phyloP scores from a whole-genome alignment of 1,140 invertebrate species.

The Heliconius hermathena region DNA sequence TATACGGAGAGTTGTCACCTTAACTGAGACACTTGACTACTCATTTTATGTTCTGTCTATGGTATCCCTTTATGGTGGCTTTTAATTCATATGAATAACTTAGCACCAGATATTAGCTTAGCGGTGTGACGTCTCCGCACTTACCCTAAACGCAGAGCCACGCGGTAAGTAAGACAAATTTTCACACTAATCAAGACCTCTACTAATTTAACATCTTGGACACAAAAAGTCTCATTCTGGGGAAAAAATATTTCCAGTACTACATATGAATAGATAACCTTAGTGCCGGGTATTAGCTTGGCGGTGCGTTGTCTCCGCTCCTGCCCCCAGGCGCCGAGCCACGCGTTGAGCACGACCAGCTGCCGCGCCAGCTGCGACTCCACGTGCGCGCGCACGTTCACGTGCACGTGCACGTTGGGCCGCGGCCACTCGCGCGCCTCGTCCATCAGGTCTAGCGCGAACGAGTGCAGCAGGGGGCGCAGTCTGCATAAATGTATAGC shows the following conservation, averaged over 20 bases:
- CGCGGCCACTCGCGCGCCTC: slow-evolving; percentile 53
- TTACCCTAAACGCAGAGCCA: no score
- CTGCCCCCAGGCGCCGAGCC: slow-evolving; percentile 62
- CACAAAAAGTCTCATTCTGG: neutral
- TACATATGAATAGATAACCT: slow-evolving; percentile 32
- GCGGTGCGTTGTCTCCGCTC: slow-evolving; percentile 67
- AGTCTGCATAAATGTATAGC: slow-evolving; percentile 54
- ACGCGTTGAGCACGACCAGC: slow-evolving; percentile 64
- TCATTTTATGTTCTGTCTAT: no score
- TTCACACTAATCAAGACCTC: no score
- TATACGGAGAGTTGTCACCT: no score
- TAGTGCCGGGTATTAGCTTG: slow-evolving; percentile 56
- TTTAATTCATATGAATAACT: no score
- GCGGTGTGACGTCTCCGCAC: no score
- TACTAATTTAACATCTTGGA: neutral
- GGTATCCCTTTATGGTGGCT: no score
- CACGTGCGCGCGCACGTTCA: slow-evolving; percentile 62
- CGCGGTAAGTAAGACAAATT: no score
- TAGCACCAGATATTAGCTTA: no score
- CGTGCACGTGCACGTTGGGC: slow-evolving; percentile 43
- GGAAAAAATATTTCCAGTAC: neutral
- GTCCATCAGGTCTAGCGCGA: slow-evolving; percentile 61
- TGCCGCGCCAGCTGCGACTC: slow-evolving; percentile 54
- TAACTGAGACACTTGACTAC: no score
- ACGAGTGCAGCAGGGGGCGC: slow-evolving; percentile 63